Conservation (phyloP, 1,140 invertebrate species). For the Heterodera carotae region DNA sequence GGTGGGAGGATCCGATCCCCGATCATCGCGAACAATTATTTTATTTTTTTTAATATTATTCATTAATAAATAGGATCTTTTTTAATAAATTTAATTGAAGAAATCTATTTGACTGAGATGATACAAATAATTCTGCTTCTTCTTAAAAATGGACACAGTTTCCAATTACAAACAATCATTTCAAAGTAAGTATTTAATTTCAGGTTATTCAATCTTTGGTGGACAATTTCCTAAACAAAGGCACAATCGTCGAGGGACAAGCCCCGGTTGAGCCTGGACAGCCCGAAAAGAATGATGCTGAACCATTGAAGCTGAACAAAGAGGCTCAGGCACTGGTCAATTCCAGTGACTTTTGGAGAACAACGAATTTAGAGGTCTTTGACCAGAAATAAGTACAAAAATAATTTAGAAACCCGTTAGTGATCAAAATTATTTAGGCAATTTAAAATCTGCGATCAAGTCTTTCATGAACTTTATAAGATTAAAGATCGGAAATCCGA, state of each 20-base stretch:
- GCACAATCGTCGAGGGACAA: slow-evolving; percentile 42
- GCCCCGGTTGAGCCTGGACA: slow-evolving; percentile 13
- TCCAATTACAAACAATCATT: not conserved
- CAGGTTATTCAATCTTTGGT: slow-evolving; percentile 49
- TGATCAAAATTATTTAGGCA: too few species aligned
- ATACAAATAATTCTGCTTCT: too few species aligned
- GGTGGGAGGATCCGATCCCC: not conserved
- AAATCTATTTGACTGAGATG: too few species aligned
- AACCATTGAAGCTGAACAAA: slow-evolving; percentile 48
- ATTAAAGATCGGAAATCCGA: too few species aligned
- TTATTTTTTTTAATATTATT: too few species aligned
- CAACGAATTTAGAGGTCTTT: slow-evolving; percentile 42
- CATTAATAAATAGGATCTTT: too few species aligned
- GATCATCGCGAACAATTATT: too few species aligned
- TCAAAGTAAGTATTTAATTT: not conserved
- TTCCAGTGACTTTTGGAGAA: slow-evolving; percentile 50
- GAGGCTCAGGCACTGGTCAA: slow-evolving; percentile 50
- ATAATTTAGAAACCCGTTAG: too few species aligned
- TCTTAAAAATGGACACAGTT: too few species aligned
- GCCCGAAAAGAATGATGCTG: not conserved
- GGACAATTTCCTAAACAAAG: slow-evolving; percentile 57
- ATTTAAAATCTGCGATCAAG: too few species aligned
- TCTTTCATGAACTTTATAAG: too few species aligned
- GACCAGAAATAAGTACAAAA: not conserved
- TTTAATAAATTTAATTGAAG: too few species aligned